Percentiles rank a stretch among this genome's conserved stretches.
phyloP scores from a whole-genome alignment of 2,797 vertebrate genomes.

The Sebastes goodei region DNA sequence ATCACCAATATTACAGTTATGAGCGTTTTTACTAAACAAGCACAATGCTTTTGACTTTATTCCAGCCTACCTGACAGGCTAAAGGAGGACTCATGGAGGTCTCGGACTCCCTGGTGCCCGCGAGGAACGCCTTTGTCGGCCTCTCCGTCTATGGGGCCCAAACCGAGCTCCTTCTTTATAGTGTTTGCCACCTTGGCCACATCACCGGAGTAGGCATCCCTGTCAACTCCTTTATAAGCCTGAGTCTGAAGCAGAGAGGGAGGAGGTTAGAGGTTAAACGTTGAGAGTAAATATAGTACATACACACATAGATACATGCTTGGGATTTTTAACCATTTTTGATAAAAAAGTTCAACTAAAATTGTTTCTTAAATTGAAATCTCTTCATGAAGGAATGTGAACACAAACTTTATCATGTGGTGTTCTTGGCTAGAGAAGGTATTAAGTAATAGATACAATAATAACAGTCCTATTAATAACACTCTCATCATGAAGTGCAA shows the following conservation, averaged over 20 bases:
- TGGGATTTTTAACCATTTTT: neutral
- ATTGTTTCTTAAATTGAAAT: neutral
- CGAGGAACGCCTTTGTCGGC: slow-evolving; percentile 80
- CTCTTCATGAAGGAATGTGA: too few species aligned
- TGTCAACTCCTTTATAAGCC: slow-evolving; percentile 86
- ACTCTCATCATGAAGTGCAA: neutral
- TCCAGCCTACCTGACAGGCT: slow-evolving; percentile 88
- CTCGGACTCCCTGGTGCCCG: slow-evolving; percentile 87
- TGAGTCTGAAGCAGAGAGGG: slow-evolving; percentile 75
- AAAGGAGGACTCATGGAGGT: slow-evolving; percentile 94
- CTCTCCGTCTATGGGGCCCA: slow-evolving; percentile 90
- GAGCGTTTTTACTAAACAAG: neutral
- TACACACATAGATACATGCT: neutral
- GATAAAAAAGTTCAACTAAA: neutral
- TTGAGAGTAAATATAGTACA: neutral
- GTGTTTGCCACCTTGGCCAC: slow-evolving; percentile 87
- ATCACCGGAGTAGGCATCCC: slow-evolving; percentile 92
- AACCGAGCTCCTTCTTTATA: slow-evolving; percentile 90
- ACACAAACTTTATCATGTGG: neutral
- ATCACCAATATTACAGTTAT: neutral
- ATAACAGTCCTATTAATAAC: neutral
- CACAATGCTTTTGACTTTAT: neutral
- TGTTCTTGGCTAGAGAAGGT: neutral
- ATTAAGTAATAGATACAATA: neutral
- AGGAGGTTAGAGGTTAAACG: neutral